These are phyloP conservation scores for Rattus rattus DNA, from an alignment of 2,113 vertebrate species.

Conservation along the genomic window DNA sequence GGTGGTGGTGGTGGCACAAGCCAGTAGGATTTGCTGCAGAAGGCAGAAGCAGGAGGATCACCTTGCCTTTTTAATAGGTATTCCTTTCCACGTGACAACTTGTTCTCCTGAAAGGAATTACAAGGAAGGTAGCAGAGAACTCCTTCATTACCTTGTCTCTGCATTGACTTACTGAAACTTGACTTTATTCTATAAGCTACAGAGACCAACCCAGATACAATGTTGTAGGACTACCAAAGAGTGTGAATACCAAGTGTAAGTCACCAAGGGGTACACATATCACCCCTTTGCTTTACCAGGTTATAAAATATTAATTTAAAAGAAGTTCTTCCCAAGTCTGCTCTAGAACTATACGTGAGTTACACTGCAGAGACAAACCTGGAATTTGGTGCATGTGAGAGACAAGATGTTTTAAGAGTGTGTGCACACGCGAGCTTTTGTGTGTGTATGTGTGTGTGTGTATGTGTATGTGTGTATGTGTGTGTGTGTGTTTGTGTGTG, in stretches of 20 bases:
- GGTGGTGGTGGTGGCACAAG: no score
- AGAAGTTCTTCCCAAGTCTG: neutral
- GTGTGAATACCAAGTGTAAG: neutral
- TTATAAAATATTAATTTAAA: neutral
- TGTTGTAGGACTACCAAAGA: neutral
- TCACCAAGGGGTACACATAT: neutral
- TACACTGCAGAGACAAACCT: neutral
- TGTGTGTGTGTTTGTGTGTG: no score
- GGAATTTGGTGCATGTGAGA: fast-evolving
- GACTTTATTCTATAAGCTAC: neutral
- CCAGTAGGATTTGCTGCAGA: no score
- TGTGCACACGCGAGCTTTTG: no score
- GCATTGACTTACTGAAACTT: neutral
- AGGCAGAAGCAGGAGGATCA: no score
- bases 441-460: no score
- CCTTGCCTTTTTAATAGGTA: fast-evolving
- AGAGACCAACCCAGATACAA: neutral
- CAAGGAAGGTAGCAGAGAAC: neutral
- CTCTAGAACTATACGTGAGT: neutral
- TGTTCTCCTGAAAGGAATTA: neutral
- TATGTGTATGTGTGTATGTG: no score
- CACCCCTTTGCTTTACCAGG: neutral
- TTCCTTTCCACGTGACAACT: neutral
- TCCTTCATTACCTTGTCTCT: neutral
- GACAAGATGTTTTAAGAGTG: neutral